Evolutionary conservation across 2,888 invertebrate species (phyloP), one percentile per base, ranked within the genome.

Genomic region (Caenorhabditis macrosperma): DNA sequence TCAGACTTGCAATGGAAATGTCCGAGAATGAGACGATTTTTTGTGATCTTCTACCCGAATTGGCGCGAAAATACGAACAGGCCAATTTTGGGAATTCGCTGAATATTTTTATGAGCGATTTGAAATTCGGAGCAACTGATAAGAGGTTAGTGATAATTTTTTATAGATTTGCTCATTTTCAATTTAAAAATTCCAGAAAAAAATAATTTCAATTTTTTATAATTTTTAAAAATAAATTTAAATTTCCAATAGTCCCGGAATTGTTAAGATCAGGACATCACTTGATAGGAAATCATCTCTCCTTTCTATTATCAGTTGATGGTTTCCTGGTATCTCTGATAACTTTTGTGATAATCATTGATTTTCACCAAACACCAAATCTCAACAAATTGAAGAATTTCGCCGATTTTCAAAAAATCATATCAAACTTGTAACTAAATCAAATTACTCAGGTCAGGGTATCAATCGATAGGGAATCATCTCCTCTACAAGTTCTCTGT

Each of bases 1-100:
- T 44, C 30, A 12, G n/a, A n/a, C n/a, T n/a, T n/a, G n/a, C 26
- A 20, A 57, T 68, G 68, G 9, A 17, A 20, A 24, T 10, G 41
- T 54, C 74, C 1, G 12, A 59, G 15, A 72, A 72, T 55, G 78
- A 78, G 30, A 46, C 28, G 0, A 61, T 78, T 48, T 78, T 78
- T 17, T 44, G 54, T 20, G 78, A 78, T 12, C 26, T 71, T 17
- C 61, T 78, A n/a, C 71, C 78, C 5, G 78, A 78, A 50, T 15
- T 72, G 6, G 41, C 71, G 12, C 30, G 78, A 22, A 41, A 46
- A 60, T 78, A 55, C 46, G 78, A 78, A 10, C 22, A 61, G 15
- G 12, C 7, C 22, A 28, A 46, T n/a, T 78, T 78, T 10, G 12
- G 26, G 7, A 35, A 67, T 48, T 72, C 78, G 9, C 46, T 78